phyloP scores from a whole-genome alignment of 37 sponge, comb jelly and placozoan species.

The Dysidea cf. avara region DNA sequence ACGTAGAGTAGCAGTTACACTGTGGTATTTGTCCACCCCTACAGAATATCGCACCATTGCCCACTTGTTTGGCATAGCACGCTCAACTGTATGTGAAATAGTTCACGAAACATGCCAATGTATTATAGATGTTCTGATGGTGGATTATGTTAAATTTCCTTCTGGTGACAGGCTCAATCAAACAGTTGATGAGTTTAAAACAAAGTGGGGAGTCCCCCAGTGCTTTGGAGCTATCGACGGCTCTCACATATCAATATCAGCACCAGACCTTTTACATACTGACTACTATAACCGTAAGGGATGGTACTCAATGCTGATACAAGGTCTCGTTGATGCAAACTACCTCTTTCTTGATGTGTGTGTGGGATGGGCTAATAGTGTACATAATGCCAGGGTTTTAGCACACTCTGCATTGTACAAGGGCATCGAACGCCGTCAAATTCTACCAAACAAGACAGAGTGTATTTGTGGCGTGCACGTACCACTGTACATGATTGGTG shows the following conservation, averaged over 20 bases:
- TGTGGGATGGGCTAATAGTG: constrained; percentile 7
- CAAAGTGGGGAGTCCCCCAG: neutral
- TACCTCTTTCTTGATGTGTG: constrained; percentile 13
- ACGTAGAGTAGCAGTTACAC: neutral
- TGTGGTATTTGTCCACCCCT: neutral
- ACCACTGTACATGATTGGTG: constrained; percentile 11
- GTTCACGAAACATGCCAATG: neutral
- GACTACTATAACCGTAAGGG: constrained; percentile 53
- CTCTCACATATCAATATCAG: constrained; percentile 28
- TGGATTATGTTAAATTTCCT: neutral
- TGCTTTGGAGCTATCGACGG: constrained; percentile 7
- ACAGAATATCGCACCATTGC: neutral
- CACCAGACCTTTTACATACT: constrained; percentile 22
- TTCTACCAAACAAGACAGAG: neutral
- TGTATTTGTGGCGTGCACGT: constrained; percentile 7
- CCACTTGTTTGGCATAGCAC: constrained; percentile 4
- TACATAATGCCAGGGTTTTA: constrained; percentile 3
- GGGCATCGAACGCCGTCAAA: too few relatives aligned
- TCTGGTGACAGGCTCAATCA: neutral
- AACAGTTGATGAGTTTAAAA: neutral
- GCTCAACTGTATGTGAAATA: constrained; percentile 4
- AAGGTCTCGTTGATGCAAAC: constrained; percentile 20
- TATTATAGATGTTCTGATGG: neutral
- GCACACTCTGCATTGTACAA: constrained; percentile 1
- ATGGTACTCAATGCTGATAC: constrained; percentile 38